These are phyloP conservation scores for Scomberomorus guttatus DNA, from an alignment of 2,797 vertebrate species.

Conservation along the genomic window DNA sequence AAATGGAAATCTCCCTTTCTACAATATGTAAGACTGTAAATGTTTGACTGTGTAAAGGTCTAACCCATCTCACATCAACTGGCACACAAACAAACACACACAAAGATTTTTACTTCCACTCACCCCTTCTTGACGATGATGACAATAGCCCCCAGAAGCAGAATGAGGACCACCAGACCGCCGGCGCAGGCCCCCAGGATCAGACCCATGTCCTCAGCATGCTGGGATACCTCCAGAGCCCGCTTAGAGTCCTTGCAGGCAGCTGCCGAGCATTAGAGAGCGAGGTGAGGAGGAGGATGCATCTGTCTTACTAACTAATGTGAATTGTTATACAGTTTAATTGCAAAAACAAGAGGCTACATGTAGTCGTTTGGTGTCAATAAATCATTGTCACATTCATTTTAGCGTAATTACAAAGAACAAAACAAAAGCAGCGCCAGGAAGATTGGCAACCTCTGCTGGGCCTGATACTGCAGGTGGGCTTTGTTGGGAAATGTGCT, in stretches of 20 bases:
- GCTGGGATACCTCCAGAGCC: constrained; percentile 94
- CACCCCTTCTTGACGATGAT: constrained; percentile 94
- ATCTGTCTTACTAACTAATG: not conserved
- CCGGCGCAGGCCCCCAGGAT: constrained; percentile 95
- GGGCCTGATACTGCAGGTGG: constrained; percentile 1
- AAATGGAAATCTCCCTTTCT: no score
- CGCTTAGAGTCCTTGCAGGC: constrained; percentile 95
- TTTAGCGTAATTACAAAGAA: constrained; percentile 36
- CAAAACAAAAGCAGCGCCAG: constrained; percentile 25
- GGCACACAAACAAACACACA: constrained; percentile 9
- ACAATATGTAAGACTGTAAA: not conserved
- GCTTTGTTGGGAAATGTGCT: constrained; percentile 16
- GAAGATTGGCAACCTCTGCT: constrained; percentile 23
- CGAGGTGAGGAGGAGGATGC: constrained; percentile 5
- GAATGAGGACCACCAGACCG: constrained; percentile 92
- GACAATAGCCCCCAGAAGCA: constrained; percentile 93
- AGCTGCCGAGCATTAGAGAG: constrained; percentile 76
- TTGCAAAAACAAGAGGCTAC: constrained; percentile 14
- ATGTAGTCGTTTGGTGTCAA: constrained; percentile 9
- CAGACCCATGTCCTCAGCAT: constrained; percentile 95
- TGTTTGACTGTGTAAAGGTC: constrained; percentile 45
- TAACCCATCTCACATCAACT: not conserved
- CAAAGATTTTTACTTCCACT: constrained; percentile 66
- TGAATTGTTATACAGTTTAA: not conserved
- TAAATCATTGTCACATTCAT: constrained; percentile 36